Percentiles rank a stretch among this genome's conserved stretches.
Evolutionary conservation across 1,140 invertebrate genomes (phyloP).

Genomic region (Cecropterus lyciades): DNA sequence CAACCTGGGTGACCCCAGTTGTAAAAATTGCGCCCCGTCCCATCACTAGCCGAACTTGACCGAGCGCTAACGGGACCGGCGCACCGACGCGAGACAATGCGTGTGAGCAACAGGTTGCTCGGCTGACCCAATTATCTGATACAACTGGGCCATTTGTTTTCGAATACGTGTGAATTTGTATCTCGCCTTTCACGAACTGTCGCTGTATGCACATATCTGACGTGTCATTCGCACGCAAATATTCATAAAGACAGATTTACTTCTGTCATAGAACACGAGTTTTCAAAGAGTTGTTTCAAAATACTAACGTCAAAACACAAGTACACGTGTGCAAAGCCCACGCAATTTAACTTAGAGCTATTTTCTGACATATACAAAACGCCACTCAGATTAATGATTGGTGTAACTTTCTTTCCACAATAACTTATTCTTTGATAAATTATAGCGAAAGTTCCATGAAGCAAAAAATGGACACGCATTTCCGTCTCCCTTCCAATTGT

Average conservation of each 20-base stretch:
- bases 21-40: no score
- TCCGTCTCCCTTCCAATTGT: background rate
- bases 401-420: constrained; percentile 14
- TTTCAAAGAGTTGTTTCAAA: no score
- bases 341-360: no score
- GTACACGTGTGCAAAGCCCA: no score
- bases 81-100: constrained; percentile 69
- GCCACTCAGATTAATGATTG: background rate
- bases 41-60: constrained; percentile 74
- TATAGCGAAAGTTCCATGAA: constrained; percentile 4
- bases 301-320: no score
- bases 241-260: background rate
- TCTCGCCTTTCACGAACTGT: constrained; percentile 50
- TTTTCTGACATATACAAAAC: background rate
- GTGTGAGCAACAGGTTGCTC: constrained; percentile 77
- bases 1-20: no score
- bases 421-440: constrained; percentile 21
- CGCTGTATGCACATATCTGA: constrained; percentile 10
- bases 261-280: no score
- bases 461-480: background rate
- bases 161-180: constrained; percentile 66
- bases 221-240: constrained; percentile 15
- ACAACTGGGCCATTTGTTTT: constrained; percentile 65
- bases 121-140: constrained; percentile 74
- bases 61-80: constrained; percentile 72